phyloP scores from a whole-genome alignment of 2,113 vertebrate genomes.

The Actinemys pallida region DNA sequence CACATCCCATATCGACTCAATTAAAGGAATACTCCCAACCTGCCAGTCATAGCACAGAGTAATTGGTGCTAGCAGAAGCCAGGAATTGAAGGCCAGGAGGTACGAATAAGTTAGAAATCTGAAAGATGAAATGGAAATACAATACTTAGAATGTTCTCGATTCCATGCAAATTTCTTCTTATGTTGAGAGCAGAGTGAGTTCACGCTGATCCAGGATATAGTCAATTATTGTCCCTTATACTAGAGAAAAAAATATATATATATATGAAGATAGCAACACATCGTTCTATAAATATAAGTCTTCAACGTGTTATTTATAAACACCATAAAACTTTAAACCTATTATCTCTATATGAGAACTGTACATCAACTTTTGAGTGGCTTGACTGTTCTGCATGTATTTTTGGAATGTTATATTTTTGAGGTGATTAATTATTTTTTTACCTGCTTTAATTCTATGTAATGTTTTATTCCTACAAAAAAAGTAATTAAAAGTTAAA shows the following conservation, averaged over 20 bases:
- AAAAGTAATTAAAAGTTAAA: not conserved
- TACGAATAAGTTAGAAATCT: conserved; percentile 96
- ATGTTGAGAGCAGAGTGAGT: not conserved
- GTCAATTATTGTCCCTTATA: not conserved
- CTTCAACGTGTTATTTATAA: not conserved
- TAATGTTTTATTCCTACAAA: not conserved
- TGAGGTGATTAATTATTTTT: not conserved
- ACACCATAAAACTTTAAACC: not conserved
- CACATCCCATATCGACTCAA: conserved; percentile 89
- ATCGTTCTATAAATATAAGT: not conserved
- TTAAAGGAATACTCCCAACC: conserved; percentile 95
- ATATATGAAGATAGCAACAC: not conserved
- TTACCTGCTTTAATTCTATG: not conserved
- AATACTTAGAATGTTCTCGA: not conserved
- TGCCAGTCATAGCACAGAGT: conserved; percentile 98
- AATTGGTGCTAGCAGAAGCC: conserved; percentile 92
- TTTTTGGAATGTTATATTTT: not conserved
- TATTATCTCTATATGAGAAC: not conserved
- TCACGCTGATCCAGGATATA: not conserved
- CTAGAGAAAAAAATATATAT: accelerated
- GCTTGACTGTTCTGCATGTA: not conserved
- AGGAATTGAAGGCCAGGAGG: conserved; percentile 93
- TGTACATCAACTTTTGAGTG: not conserved
- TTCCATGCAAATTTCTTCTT: not conserved
- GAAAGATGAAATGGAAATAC: conserved; percentile 30